A percentile compares a stretch with the other conserved stretches of the same genome.
phyloP scores from a whole-genome alignment of 2,113 vertebrate genomes.

The Anser cygnoides region DNA sequence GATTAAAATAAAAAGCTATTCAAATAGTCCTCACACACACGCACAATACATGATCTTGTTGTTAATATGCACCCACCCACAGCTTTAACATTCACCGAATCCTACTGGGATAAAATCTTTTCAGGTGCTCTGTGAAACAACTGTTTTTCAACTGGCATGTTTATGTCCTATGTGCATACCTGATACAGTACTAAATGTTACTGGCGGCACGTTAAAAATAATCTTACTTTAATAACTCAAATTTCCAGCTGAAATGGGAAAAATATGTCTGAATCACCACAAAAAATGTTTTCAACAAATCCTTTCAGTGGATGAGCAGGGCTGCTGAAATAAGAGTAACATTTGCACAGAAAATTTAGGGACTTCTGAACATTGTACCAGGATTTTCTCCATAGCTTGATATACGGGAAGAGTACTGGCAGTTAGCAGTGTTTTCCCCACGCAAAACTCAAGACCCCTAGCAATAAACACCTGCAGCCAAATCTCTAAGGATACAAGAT shows the following conservation, averaged over 20 bases:
- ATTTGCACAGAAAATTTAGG: not conserved
- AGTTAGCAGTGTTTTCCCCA: not conserved
- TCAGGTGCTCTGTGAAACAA: constrained; percentile 43
- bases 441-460: not conserved
- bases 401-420: not conserved
- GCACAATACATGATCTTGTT: not conserved
- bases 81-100: constrained; percentile 52
- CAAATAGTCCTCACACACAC: not conserved
- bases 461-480: not conserved
- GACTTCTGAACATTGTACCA: not conserved
- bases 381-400: not conserved
- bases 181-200: not conserved
- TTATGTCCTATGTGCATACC: not conserved
- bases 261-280: not conserved
- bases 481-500: constrained; percentile 17
- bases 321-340: constrained; percentile 19
- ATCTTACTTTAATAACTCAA: constrained; percentile 8
- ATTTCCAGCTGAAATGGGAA: constrained; percentile 31
- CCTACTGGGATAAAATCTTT: constrained; percentile 57
- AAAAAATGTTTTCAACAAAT: constrained; percentile 15
- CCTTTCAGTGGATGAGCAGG: not conserved
- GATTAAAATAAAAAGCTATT: constrained; percentile 53
- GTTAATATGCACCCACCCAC: constrained; percentile 43
- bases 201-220: constrained; percentile 28
- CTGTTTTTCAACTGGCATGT: not conserved